Evolutionary conservation across 2,888 invertebrate genomes (phyloP).

Genomic region (Pollenia amentaria): DNA sequence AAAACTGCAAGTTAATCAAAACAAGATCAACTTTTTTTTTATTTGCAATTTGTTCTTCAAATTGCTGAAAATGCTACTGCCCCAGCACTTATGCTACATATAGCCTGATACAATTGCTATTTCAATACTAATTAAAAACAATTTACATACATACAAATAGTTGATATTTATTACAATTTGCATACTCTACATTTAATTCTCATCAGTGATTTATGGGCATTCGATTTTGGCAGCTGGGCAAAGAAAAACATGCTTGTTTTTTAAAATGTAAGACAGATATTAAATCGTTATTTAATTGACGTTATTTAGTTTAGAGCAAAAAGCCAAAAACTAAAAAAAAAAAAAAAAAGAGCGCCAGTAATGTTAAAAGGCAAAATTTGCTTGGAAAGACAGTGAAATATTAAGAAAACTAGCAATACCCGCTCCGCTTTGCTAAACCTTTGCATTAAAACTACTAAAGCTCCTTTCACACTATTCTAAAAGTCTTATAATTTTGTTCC

Average conservation of each 20-base stretch:
- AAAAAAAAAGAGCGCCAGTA: not conserved
- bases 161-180: conserved; percentile 13
- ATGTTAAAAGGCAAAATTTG: not conserved
- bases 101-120: conserved; percentile 19
- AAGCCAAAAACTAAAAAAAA: too few species aligned
- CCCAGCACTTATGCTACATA: conserved; percentile 8
- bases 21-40: conserved; percentile 61
- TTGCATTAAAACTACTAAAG: too few species aligned
- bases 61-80: conserved; percentile 35
- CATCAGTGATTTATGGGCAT: conserved; percentile 51
- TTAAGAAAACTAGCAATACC: too few species aligned
- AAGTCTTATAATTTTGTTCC: too few species aligned
- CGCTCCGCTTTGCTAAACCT: too few species aligned
- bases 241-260: not conserved
- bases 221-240: conserved; percentile 24
- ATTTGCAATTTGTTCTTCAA: conserved; percentile 13
- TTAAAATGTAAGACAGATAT: not conserved
- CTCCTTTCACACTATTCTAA: too few species aligned
- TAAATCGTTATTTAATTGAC: conserved; percentile 12
- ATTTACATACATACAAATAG: conserved; percentile 60
- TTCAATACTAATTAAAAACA: conserved; percentile 65
- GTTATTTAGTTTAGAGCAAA: not conserved
- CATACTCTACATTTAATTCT: conserved; percentile 42
- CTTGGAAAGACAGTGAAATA: too few species aligned
- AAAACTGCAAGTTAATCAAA: conserved; percentile 50